Evolutionary conservation across 2,888 invertebrate species (phyloP).

Genomic region (Spilarctia lutea): DNA sequence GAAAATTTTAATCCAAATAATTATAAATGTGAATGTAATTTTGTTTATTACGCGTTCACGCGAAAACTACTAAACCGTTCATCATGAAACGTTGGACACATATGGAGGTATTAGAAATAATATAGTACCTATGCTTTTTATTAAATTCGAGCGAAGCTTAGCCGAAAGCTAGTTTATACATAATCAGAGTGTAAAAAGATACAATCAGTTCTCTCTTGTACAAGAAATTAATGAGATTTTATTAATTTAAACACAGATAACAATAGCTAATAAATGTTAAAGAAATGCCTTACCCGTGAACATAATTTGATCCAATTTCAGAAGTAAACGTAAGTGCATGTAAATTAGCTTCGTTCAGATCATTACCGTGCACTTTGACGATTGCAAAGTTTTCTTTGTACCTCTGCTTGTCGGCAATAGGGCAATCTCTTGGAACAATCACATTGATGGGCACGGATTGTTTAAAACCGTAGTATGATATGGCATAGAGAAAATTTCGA

Average conservation of each 20-base stretch:
- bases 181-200: neutral
- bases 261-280: constrained; percentile 10
- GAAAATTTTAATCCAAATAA: no score
- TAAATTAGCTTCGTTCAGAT: constrained; percentile 61
- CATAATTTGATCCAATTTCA: constrained; percentile 62
- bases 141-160: no score
- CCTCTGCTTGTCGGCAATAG: constrained; percentile 58
- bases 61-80: no score
- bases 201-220: neutral
- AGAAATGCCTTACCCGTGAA: constrained; percentile 56
- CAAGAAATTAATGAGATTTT: neutral
- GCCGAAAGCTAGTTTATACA: no score
- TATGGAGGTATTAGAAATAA: no score
- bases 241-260: neutral
- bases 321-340: constrained; percentile 62
- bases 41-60: no score
- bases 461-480: constrained; percentile 62
- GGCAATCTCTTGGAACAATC: constrained; percentile 61
- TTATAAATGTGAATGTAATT: no score
- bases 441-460: constrained; percentile 66
- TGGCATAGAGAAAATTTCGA: constrained; percentile 62
- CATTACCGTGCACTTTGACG: constrained; percentile 61
- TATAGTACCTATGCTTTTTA: no score
- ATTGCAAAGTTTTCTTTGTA: constrained; percentile 66
- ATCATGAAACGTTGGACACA: no score